These are phyloP conservation scores for Enteromius mattozi DNA, from an alignment of 2,797 vertebrate species.

Conservation along the genomic window DNA sequence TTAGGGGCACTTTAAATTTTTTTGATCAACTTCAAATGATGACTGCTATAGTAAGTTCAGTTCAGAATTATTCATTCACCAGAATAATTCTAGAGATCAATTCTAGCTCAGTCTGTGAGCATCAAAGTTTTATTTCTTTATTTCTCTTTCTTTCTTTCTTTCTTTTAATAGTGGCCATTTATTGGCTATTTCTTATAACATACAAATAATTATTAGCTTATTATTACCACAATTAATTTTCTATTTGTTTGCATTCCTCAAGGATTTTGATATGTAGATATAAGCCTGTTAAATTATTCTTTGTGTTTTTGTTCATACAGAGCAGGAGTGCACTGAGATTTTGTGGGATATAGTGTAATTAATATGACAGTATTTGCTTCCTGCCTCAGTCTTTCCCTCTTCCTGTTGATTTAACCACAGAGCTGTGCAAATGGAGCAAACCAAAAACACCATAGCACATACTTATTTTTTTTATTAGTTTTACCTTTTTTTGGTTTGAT, in stretches of 20 bases:
- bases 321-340: constrained; percentile 39
- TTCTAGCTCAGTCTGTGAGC: neutral
- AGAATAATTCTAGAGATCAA: neutral
- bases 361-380: constrained; percentile 32
- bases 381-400: constrained; percentile 9
- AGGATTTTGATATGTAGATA: constrained; percentile 10
- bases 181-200: neutral
- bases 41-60: neutral
- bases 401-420: constrained; percentile 17
- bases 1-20: too few relatives aligned
- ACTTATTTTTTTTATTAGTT: neutral
- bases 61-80: neutral
- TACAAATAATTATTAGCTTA: neutral
- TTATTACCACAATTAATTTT: neutral
- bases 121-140: neutral
- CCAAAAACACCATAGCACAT: neutral
- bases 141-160: neutral
- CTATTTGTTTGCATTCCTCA: neutral
- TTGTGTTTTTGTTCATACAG: constrained; percentile 24
- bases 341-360: constrained; percentile 9
- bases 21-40: too few relatives aligned
- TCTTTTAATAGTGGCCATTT: neutral
- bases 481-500: neutral
- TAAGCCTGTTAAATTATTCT: constrained; percentile 48
- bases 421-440: neutral